A percentile compares a stretch with the other conserved stretches of the same genome.
phyloP scores from a whole-genome alignment of 2,113 vertebrate species.

The Neomonachus schauinslandi region DNA sequence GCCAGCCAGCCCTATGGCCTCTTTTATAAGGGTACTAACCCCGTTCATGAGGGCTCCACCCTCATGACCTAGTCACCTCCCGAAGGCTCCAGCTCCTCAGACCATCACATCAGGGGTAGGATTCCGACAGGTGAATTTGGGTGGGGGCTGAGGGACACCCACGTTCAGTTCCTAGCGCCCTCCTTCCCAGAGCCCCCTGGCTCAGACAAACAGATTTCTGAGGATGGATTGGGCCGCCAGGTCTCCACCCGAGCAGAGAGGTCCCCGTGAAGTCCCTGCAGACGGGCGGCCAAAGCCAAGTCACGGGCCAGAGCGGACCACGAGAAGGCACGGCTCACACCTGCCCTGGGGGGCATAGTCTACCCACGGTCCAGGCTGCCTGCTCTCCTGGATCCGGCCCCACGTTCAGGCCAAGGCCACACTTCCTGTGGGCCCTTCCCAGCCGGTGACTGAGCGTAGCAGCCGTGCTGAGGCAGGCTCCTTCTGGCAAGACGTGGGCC shows the following conservation, averaged over 20 bases:
- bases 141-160: background rate
- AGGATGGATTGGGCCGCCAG: background rate
- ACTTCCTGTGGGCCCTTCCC: background rate
- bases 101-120: background rate
- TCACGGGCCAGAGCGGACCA: background rate
- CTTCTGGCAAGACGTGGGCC: background rate
- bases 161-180: background rate
- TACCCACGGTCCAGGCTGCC: background rate
- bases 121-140: background rate
- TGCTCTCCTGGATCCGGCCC: too few relatives aligned
- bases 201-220: background rate
- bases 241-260: background rate
- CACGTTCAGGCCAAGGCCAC: background rate
- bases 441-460: background rate
- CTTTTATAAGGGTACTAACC: background rate
- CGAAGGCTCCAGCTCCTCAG: background rate
- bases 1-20: too few relatives aligned
- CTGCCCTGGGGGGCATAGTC: rapidly evolving
- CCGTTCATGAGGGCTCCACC: background rate
- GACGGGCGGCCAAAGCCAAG: background rate
- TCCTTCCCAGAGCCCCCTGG: background rate
- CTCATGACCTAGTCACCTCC: background rate
- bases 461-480: background rate
- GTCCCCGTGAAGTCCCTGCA: background rate
- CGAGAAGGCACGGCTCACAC: rapidly evolving